phyloP scores from a whole-genome alignment of 2,888 invertebrate species.

The Ichneumoninae sp. region DNA sequence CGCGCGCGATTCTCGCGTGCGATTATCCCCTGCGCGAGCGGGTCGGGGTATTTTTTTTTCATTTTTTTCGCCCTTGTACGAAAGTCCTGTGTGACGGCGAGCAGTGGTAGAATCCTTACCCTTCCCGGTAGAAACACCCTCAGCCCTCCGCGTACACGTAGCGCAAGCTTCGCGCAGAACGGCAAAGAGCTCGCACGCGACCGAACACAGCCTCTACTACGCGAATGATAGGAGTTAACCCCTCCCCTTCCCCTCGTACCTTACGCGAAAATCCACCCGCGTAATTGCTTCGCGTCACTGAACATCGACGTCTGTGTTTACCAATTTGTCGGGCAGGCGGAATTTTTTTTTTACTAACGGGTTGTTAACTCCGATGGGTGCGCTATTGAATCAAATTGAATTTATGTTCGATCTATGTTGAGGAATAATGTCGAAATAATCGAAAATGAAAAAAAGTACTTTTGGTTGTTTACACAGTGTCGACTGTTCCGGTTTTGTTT shows the following conservation, averaged over 20 bases:
- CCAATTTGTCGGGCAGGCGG: constrained; percentile 76
- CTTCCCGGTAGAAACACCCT: constrained; percentile 43
- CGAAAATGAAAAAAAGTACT: neutral
- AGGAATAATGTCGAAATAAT: neutral
- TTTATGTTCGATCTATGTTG: neutral
- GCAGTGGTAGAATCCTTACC: constrained; percentile 35
- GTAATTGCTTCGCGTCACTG: constrained; percentile 83
- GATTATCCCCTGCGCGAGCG: constrained; percentile 68
- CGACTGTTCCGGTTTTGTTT: neutral
- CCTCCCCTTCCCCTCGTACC: constrained; percentile 6
- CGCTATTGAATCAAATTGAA: neutral
- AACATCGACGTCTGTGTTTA: constrained; percentile 80
- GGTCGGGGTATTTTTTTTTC: constrained; percentile 13
- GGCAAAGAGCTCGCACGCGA: constrained; percentile 79
- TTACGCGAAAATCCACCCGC: constrained; percentile 66
- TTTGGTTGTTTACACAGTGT: neutral
- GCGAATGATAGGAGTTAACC: neutral
- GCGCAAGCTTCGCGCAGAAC: constrained; percentile 49
- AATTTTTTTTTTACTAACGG: constrained; percentile 26
- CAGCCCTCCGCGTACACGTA: constrained; percentile 30
- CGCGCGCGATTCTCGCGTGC: constrained; percentile 76
- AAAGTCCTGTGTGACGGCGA: constrained; percentile 24
- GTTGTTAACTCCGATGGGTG: neutral
- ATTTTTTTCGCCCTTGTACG: constrained; percentile 48
- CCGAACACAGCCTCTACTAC: constrained; percentile 76